Base-by-base conservation (phyloP, 1,140 invertebrate genomes). In the Drosophila teissieri region DNA sequence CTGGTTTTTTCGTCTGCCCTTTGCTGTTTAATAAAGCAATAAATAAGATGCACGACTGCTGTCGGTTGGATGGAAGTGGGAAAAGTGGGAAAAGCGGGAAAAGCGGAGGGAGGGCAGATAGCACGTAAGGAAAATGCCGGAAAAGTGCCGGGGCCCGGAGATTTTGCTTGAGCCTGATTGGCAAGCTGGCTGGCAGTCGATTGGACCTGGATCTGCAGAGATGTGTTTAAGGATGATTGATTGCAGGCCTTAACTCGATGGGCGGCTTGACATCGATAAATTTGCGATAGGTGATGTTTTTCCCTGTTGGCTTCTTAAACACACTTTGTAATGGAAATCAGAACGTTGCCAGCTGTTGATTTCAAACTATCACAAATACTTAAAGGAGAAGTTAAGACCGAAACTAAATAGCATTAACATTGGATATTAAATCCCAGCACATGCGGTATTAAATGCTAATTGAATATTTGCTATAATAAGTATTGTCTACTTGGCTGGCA, bases 21-120 rank as follows among this genome's bases (percentile, higher is more conserved):
- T 27, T 52, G 42, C 57, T 40, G 56, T 62, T 78, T 77, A 70
- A 78, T 78, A 77, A 77, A 78, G 73, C 73, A 58, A 77, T 78
- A 77, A 69, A 61, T 77, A 77, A 61, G 73, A 76, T 76, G 53
- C 72, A 51, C 48, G 51, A 70, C 37, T 55, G 63, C 22, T 39
- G 34, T 51, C 27, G 37, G 34, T 51, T 19, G 37, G 3, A 22
- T 10, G n/a, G 31, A 22, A 42, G 49, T 24, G 40, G 17, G 11
- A 46, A 17, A 11, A 5, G 15, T 6, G 3, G n/a, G n/a, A n/a
- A 19, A 39, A 27, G 57, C 46, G 19, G 17, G 45, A 24, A 34
- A 37, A 22, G 22, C 2, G 22, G 2, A 2, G 22, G 22, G 19
- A 19, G 19, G 19, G 19, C 19, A 19, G 19, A 19, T 19, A 19